Conservation (phyloP, 2,113 vertebrate species). For the Thomomys bottae region DNA sequence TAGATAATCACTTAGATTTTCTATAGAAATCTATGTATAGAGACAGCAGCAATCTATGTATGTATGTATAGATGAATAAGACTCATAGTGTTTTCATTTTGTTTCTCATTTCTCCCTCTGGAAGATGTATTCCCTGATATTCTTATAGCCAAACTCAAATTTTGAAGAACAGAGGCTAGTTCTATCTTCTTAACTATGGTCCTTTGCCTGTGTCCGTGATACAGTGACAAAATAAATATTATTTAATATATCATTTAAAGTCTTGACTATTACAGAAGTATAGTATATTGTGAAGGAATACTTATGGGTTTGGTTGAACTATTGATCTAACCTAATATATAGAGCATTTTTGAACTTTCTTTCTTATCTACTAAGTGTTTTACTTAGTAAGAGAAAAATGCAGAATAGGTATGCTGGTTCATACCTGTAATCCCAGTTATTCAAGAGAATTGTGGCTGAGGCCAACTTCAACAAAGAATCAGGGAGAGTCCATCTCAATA, state of each 20-base stretch:
- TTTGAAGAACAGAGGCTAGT: neutral
- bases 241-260: neutral
- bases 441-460: no score
- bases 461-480: no score
- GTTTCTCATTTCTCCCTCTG: neutral
- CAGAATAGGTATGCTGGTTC: no score
- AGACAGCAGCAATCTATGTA: neutral
- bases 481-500: no score
- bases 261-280: neutral
- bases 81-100: neutral
- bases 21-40: neutral
- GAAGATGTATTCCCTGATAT: neutral
- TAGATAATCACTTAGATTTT: neutral
- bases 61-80: neutral
- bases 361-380: neutral
- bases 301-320: neutral
- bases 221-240: neutral
- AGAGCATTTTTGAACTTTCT: neutral
- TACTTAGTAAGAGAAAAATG: neutral
- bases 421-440: no score
- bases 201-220: neutral
- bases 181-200: neutral
- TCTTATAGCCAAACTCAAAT: neutral
- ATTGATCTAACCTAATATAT: neutral
- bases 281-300: neutral